A percentile compares a stretch with the other conserved stretches of the same genome.
Evolutionary conservation across 1,140 invertebrate species (phyloP).

Genomic region (Neotoxoptera formosana): DNA sequence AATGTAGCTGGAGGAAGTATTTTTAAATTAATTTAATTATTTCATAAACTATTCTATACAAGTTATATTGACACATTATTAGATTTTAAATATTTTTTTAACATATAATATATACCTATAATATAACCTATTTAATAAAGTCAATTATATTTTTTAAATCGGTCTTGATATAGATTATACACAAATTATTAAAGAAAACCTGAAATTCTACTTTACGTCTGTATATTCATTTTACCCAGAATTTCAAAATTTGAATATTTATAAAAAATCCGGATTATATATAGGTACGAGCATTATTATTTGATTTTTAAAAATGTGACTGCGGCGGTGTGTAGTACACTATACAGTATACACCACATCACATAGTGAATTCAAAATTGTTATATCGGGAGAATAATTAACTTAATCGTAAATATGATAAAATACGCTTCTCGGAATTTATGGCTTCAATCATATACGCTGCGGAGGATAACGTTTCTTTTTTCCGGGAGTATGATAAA

Average conservation of each 20-base stretch:
- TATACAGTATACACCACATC: no score
- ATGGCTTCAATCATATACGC: neutral
- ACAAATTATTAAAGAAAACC: constrained; percentile 1
- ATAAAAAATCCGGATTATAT: neutral
- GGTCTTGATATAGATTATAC: neutral
- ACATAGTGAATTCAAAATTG: neutral
- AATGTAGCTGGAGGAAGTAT: neutral
- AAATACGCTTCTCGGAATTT: neutral
- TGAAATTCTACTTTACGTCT: neutral
- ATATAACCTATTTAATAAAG: neutral
- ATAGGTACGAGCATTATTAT: neutral
- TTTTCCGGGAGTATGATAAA: neutral
- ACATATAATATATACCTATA: neutral
- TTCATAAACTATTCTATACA: neutral
- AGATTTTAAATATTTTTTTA: neutral
- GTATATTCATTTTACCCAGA: neutral
- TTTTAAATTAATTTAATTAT: neutral
- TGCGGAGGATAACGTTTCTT: neutral
- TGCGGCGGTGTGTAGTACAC: neutral
- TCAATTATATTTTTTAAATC: neutral
- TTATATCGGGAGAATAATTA: neutral
- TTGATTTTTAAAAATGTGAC: neutral
- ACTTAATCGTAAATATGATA: constrained; percentile 28
- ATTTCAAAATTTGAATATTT: neutral
- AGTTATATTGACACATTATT: neutral